Conservation (phyloP, 2,888 invertebrate genomes). For the Apodemia mormo region DNA sequence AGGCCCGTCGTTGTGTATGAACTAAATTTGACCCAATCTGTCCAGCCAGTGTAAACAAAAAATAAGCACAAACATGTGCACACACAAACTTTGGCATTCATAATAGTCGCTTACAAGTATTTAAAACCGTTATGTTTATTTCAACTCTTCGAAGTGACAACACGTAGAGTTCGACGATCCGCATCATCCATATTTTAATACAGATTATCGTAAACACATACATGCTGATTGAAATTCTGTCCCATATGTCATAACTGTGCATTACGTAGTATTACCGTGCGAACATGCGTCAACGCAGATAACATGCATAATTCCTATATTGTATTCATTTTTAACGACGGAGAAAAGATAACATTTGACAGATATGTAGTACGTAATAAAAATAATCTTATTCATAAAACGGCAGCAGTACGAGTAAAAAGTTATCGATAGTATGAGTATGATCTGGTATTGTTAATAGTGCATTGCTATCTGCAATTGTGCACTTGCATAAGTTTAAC, state of each 20-base stretch:
- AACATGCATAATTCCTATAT: background rate
- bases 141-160: background rate
- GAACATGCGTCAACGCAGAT: background rate
- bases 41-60: too few species aligned
- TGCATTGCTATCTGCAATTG: too few species aligned
- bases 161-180: constrained; percentile 14
- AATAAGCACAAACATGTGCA: too few species aligned
- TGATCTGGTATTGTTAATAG: too few species aligned
- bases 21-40: too few species aligned
- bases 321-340: background rate
- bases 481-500: too few species aligned
- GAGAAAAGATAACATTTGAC: background rate
- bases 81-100: too few species aligned
- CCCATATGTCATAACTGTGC: constrained; percentile 4
- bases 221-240: constrained; percentile 4
- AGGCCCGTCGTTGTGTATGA: too few species aligned
- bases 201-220: constrained; percentile 15
- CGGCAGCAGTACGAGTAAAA: too few species aligned
- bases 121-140: background rate
- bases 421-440: too few species aligned
- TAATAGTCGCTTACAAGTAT: background rate
- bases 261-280: background rate
- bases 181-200: background rate
- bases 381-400: too few species aligned
- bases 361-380: too few species aligned